Evolutionary conservation across 2,113 vertebrate genomes (phyloP).

Genomic region (Orientallactaga bullata): DNA sequence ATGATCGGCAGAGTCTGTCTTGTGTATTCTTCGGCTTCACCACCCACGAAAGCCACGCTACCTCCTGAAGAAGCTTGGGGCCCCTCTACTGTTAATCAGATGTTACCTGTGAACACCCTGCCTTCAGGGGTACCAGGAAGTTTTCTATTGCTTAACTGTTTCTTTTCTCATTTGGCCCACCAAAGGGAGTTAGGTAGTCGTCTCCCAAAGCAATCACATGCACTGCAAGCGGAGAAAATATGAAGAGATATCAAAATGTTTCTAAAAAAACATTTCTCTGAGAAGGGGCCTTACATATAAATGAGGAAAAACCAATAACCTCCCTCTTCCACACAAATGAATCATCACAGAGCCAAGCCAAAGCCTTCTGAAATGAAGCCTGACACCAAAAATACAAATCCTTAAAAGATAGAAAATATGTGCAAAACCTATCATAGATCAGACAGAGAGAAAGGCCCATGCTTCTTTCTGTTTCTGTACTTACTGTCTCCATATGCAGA

Average conservation of each 20-base stretch:
- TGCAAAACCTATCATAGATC: slow-evolving; percentile 63
- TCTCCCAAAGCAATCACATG: slow-evolving; percentile 51
- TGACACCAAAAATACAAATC: slow-evolving; percentile 72
- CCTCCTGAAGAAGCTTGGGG: background rate
- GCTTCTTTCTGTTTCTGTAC: slow-evolving; percentile 32
- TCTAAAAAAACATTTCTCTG: slow-evolving; percentile 81
- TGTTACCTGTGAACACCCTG: background rate
- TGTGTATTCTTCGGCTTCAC: background rate
- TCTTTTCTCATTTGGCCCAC: slow-evolving; percentile 50
- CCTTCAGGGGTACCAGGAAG: background rate
- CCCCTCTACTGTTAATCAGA: background rate
- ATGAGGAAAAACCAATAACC: slow-evolving; percentile 81
- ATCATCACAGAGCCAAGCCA: slow-evolving; percentile 71
- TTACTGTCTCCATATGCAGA: background rate
- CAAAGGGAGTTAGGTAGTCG: background rate
- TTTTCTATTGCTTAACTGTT: slow-evolving; percentile 43
- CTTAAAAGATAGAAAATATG: slow-evolving; percentile 43
- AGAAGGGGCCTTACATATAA: slow-evolving; percentile 77
- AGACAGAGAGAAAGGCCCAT: background rate
- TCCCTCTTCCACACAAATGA: slow-evolving; percentile 77
- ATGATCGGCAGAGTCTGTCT: accelerated
- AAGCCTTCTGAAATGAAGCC: slow-evolving; percentile 71
- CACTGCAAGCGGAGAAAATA: slow-evolving; percentile 58
- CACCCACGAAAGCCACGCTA: background rate
- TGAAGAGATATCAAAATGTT: slow-evolving; percentile 70